Evolutionary conservation across 2,113 vertebrate species (phyloP), one percentile per base, ranked within the genome.

Genomic region (Oenanthe oenanthe): DNA sequence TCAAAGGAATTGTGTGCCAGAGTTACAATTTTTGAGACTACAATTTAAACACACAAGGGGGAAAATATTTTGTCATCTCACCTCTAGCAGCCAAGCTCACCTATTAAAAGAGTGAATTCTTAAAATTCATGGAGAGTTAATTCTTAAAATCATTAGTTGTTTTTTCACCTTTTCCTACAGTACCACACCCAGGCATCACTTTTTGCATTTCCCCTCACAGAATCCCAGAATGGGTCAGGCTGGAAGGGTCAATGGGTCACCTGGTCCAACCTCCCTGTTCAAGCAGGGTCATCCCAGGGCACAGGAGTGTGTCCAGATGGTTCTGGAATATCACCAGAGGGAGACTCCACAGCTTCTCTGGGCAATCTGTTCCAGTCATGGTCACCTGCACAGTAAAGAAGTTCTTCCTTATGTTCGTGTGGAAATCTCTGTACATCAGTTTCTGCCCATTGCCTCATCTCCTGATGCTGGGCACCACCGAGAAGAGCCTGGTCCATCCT

Each of bases 401-500:
- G 26, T 20, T 73, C 43, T 66, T 38, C 25, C 12, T 51, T 15
- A 2, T 16, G 21, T 51, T 51, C 10, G 29, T 8, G 14, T 58
- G 51, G 68, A 73, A 0, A 3, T 15, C 17, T 7, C 31, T 26
- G 67, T 7, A 12, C 43, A 10, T 9, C 51, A 20, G 4, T 20
- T 32, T 10, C 38, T 58, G 51, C 36, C 36, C 21, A 3, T 5
- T 28, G 50, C 32, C 36, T 66, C 76, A 5, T 19, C 0, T 56
- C 34, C 20, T 3, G 4, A 0, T 12, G 26, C 1, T 6, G 2
- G 34, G 34, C 5, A 11, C 9, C 36, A 36, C 50, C 0, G 1
- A 58, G 26, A 8, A 38, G 51, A 88, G 36, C 58, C 66, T 32
- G 66, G 7, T 6, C 22, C 51, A 28, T 29, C 14, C 68, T 29